Conservation (phyloP, 2,113 vertebrate species). For the Solea solea region DNA sequence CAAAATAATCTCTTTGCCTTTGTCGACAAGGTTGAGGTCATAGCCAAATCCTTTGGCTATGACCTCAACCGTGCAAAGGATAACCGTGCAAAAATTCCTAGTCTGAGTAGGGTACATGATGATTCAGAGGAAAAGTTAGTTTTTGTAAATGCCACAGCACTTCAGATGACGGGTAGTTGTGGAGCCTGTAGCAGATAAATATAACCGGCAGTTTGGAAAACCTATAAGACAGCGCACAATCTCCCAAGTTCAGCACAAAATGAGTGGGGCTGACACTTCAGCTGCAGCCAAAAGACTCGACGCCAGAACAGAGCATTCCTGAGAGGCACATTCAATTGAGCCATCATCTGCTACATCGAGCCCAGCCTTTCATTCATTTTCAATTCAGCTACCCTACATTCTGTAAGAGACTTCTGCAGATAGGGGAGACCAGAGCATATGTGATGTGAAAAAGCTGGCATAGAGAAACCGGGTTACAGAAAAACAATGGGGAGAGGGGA, state of each 20-base stretch:
- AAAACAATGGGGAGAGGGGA: conserved; percentile 35
- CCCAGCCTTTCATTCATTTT: conserved; percentile 42
- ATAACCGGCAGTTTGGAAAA: background rate
- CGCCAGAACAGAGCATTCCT: conserved; percentile 16
- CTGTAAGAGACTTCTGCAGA: conserved; percentile 4
- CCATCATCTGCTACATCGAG: conserved; percentile 52
- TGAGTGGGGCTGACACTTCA: background rate
- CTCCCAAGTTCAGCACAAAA: background rate
- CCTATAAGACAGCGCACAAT: background rate
- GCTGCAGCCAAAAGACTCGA: conserved; percentile 19
- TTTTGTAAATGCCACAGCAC: too few relatives aligned
- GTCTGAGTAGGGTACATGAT: too few relatives aligned
- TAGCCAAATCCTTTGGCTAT: too few relatives aligned
- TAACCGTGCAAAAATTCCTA: too few relatives aligned
- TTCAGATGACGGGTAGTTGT: background rate
- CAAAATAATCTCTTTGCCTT: too few relatives aligned
- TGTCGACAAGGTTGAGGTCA: too few relatives aligned
- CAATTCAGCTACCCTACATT: conserved; percentile 37
- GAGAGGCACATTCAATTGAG: conserved; percentile 56
- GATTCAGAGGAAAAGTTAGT: too few relatives aligned
- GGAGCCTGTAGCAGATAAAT: conserved; percentile 1
- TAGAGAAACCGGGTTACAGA: conserved; percentile 33
- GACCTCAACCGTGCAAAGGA: too few relatives aligned
- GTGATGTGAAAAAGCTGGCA: conserved; percentile 21
- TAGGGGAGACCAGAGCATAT: background rate